phyloP scores from a whole-genome alignment of 2,113 vertebrate genomes.

The Nannospalax galili region DNA sequence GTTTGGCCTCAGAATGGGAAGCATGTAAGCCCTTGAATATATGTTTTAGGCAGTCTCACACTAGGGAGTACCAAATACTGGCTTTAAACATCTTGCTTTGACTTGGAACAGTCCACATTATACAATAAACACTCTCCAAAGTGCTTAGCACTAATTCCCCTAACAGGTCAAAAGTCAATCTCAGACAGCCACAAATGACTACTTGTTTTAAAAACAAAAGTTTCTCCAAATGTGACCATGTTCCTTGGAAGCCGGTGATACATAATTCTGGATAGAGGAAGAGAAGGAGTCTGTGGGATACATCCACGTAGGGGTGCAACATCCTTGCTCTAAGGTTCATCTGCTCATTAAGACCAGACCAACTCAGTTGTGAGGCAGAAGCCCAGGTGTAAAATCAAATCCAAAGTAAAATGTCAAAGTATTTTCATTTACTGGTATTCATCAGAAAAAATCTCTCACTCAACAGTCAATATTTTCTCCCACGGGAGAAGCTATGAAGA shows the following conservation, averaged over 20 bases:
- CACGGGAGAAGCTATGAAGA: background rate
- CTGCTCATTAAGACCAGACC: constrained; percentile 36
- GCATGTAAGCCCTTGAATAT: background rate
- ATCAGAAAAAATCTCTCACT: background rate
- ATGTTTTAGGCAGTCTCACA: constrained; percentile 47
- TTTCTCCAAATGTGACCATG: constrained; percentile 60
- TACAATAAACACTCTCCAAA: constrained; percentile 72
- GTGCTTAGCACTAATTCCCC: constrained; percentile 84
- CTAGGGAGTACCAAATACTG: constrained; percentile 69
- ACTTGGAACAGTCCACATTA: constrained; percentile 70
- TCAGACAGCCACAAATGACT: constrained; percentile 70
- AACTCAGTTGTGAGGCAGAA: background rate
- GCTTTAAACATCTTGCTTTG: constrained; percentile 67
- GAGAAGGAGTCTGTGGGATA: background rate
- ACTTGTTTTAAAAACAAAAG: constrained; percentile 82
- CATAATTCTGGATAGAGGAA: background rate
- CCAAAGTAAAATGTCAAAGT: background rate
- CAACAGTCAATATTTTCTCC: background rate
- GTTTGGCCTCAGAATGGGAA: background rate
- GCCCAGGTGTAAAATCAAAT: background rate
- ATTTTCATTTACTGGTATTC: constrained; percentile 27
- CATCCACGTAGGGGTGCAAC: background rate
- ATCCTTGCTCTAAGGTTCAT: constrained; percentile 7
- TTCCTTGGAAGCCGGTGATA: background rate
- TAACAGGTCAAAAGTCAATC: constrained; percentile 52